Percentiles rank a stretch among this genome's conserved stretches.
Conservation (phyloP, 2,888 invertebrate genomes). For the Incurvaria masculella region DNA sequence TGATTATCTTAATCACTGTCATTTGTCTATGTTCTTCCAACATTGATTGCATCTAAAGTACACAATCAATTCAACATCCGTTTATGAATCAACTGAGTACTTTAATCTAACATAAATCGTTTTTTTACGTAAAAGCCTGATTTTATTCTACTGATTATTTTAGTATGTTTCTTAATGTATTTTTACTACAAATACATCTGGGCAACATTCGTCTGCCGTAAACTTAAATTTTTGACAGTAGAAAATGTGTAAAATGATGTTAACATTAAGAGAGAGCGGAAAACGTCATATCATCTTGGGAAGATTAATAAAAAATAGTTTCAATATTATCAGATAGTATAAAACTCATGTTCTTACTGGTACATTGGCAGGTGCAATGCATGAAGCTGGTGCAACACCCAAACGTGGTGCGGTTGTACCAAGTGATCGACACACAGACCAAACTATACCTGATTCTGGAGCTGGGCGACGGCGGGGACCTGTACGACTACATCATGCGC, state of each 20-base stretch:
- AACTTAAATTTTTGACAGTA: too few relatives aligned
- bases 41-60: too few relatives aligned
- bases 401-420: slow-evolving; percentile 96
- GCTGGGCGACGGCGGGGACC: slow-evolving; percentile 96
- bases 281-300: background rate
- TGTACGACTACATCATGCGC: slow-evolving; percentile 98
- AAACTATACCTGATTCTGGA: slow-evolving; percentile 96
- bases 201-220: too few relatives aligned
- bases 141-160: too few relatives aligned
- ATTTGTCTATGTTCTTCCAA: too few relatives aligned
- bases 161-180: too few relatives aligned
- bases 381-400: slow-evolving; percentile 99
- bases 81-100: too few relatives aligned
- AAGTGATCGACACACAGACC: slow-evolving; percentile 99
- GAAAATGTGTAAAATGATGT: background rate
- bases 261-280: background rate
- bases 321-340: background rate
- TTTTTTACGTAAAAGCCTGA: too few relatives aligned
- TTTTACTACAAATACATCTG: too few relatives aligned
- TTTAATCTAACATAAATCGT: too few relatives aligned
- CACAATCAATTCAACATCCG: too few relatives aligned
- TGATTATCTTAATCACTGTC: too few relatives aligned
- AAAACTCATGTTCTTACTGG: background rate
- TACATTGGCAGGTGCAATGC: slow-evolving; percentile 79
- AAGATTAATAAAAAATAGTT: background rate